Conservation (phyloP, 1,140 invertebrate genomes). For the Dreissena polymorpha region DNA sequence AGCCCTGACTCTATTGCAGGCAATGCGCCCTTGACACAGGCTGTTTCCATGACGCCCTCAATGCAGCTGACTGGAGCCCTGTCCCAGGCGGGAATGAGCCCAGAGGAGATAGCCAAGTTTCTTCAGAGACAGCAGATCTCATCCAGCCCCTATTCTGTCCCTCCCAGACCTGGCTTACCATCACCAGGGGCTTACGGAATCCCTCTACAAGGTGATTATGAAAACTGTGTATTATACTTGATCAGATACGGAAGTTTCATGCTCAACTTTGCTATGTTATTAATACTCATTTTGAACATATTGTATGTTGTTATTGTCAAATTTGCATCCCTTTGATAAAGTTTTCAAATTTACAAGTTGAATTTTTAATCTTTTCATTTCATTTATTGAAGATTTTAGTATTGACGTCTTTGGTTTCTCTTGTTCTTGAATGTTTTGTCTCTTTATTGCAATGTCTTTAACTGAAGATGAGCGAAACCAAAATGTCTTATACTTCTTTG, state of each 20-base stretch:
- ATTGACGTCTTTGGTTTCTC: constrained; percentile 2
- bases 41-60: not conserved
- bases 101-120: constrained; percentile 44
- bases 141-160: not conserved
- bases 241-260: too few relatives aligned
- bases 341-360: too few relatives aligned
- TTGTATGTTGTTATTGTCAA: too few relatives aligned
- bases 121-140: constrained; percentile 29
- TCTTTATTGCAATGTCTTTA: too few relatives aligned
- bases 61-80: not conserved
- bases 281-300: too few relatives aligned
- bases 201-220: constrained; percentile 25
- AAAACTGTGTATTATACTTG: not conserved
- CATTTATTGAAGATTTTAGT: too few relatives aligned
- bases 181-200: constrained; percentile 29
- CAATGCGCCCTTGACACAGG: not conserved
- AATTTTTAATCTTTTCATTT: too few relatives aligned
- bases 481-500: too few relatives aligned
- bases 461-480: too few relatives aligned
- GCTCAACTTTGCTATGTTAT: too few relatives aligned
- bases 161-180: not conserved
- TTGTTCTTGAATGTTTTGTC: not conserved
- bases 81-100: constrained; percentile 17
- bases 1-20: too few relatives aligned
- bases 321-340: too few relatives aligned